Evolutionary conservation across 2,797 vertebrate species (phyloP).

Genomic region (Helicolenus hilgendorfi): DNA sequence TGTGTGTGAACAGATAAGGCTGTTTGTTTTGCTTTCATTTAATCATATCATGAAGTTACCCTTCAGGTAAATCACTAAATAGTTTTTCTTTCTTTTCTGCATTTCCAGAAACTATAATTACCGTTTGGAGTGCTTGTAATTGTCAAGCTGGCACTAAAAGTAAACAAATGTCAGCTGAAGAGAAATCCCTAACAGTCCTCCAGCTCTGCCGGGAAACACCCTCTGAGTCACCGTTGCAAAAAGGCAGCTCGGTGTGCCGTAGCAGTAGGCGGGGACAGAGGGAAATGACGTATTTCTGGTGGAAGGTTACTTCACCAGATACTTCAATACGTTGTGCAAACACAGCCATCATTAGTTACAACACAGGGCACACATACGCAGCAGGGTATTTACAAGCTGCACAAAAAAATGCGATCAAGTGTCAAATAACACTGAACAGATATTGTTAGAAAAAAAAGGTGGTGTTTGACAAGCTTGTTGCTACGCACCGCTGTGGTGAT

Average conservation of each 20-base stretch:
- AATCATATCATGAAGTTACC: background rate
- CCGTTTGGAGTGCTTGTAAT: background rate
- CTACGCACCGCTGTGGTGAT: background rate
- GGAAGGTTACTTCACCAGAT: background rate
- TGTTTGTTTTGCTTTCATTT: constrained; percentile 27
- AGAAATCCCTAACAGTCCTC: constrained; percentile 69
- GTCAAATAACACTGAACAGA: constrained; percentile 14
- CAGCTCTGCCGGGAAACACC: constrained; percentile 75
- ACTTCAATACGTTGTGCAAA: constrained; percentile 7
- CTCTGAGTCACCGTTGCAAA: constrained; percentile 68
- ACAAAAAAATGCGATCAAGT: background rate
- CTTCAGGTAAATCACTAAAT: constrained; percentile 23
- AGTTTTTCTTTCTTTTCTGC: constrained; percentile 41
- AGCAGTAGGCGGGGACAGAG: background rate
- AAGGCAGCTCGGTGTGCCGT: background rate
- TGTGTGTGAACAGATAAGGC: background rate
- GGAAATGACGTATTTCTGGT: constrained; percentile 43
- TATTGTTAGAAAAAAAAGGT: background rate
- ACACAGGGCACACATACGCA: background rate
- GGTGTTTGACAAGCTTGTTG: constrained; percentile 15
- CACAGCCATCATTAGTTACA: background rate
- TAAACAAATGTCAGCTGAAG: constrained; percentile 69
- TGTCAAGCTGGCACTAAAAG: constrained; percentile 13
- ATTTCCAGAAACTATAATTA: constrained; percentile 30
- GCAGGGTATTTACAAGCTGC: background rate